A percentile compares a stretch with the other conserved stretches of the same genome.
Conservation (phyloP, 1,140 invertebrate species). For the Mylabris phalerata region DNA sequence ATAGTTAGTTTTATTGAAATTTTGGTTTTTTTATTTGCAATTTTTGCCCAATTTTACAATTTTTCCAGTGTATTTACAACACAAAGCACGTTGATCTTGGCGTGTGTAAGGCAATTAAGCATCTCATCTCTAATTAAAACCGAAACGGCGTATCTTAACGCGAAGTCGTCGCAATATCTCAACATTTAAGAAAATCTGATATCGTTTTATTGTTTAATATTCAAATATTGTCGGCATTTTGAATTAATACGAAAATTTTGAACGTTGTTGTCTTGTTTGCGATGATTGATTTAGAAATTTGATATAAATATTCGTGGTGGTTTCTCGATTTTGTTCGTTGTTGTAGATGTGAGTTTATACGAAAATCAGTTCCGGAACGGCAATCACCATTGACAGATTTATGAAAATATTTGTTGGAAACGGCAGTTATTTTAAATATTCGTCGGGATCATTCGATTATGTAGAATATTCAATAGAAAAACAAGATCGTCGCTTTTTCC, state of each 20-base stretch:
- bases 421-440: constrained; percentile 44
- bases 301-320: too few relatives aligned
- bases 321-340: not conserved
- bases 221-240: constrained; percentile 27
- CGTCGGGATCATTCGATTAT: constrained; percentile 42
- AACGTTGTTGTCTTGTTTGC: too few relatives aligned
- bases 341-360: constrained; percentile 19
- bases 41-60: constrained; percentile 1
- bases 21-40: too few relatives aligned
- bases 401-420: constrained; percentile 44
- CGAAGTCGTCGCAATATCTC: constrained; percentile 22
- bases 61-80: constrained; percentile 19
- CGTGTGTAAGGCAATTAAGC: constrained; percentile 31
- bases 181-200: constrained; percentile 25
- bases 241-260: constrained; percentile 16
- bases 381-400: constrained; percentile 44
- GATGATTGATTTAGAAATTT: not conserved
- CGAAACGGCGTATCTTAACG: constrained; percentile 30
- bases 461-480: constrained; percentile 36
- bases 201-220: constrained; percentile 27
- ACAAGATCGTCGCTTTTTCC: constrained; percentile 20
- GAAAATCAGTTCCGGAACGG: constrained; percentile 36
- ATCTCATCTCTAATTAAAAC: constrained; percentile 36
- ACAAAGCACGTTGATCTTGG: constrained; percentile 23
- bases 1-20: too few relatives aligned